A percentile compares a stretch with the other conserved stretches of the same genome.
Evolutionary conservation across 2,797 vertebrate genomes (phyloP).

Genomic region (Gastrophryne carolinensis): DNA sequence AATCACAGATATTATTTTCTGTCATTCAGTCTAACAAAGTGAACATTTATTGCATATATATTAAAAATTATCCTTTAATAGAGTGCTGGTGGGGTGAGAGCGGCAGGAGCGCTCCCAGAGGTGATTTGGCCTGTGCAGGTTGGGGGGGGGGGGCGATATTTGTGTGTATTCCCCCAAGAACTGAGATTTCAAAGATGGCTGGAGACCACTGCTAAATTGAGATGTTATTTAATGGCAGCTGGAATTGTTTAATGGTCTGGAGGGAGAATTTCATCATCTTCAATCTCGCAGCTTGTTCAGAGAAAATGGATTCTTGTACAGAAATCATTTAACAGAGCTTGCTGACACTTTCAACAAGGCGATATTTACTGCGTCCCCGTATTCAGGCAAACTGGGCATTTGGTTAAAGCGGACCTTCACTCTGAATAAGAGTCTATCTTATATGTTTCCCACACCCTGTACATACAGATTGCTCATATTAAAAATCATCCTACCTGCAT

Average conservation of each 20-base stretch:
- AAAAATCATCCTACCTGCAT: too few relatives aligned
- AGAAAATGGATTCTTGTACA: constrained; percentile 29
- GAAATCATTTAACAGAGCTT: not conserved
- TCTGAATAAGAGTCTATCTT: too few relatives aligned
- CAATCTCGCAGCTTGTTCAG: constrained; percentile 45
- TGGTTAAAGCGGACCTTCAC: too few relatives aligned
- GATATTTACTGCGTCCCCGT: not conserved
- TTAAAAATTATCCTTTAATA: constrained; percentile 99
- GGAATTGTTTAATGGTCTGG: constrained; percentile 53
- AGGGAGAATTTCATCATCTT: constrained; percentile 27
- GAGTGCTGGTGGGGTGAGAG: constrained; percentile 82
- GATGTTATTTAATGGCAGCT: constrained; percentile 73
- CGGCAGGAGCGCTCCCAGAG: constrained; percentile 97
- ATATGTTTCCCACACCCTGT: too few relatives aligned
- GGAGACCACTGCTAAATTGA: constrained; percentile 80
- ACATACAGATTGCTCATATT: too few relatives aligned
- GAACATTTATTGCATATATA: constrained; percentile 99
- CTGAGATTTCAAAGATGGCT: constrained; percentile 83
- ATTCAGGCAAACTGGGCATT: not conserved
- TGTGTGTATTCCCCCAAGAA: constrained; percentile 79
- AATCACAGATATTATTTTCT: constrained; percentile 98
- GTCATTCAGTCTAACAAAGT: constrained; percentile 99
- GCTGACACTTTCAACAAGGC: not conserved
- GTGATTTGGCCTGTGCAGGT: constrained; percentile 81
- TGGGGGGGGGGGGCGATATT: constrained; percentile 62